Evolutionary conservation across 1,140 invertebrate genomes (phyloP), one percentile per base, ranked within the genome.

Genomic region (Armadillidium nasatum): DNA sequence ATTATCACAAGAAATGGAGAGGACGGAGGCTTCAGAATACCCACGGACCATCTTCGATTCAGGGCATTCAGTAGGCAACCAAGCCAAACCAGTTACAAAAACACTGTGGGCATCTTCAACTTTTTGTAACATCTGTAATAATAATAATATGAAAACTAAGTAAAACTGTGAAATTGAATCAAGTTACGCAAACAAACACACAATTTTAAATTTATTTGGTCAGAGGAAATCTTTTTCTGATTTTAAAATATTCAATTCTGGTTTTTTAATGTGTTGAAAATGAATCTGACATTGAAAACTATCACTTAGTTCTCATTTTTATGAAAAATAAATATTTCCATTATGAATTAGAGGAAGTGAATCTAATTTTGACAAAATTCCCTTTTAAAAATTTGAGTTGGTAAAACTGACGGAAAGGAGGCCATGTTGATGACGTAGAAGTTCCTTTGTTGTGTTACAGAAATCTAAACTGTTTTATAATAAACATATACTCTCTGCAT

Each of bases 1-100:
- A 86, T 97, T 96, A 87, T 97, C 95, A 66, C 96, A 93, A 21
- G 95, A 97, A 81, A 97, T 95, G 83, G 94, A 96, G 68, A 97
- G 87, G 78, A 97, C 91, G 11, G 94, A 94, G 73, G 94, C 91
- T 80, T 88, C 87, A 76, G 86, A 84, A 83, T 93, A 91, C 44
- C 91, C 89, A 60, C 85, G 85, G 11, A 88, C 83, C 71, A 83
- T 83, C 11, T 83, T 81, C 21, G 90, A 90, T 44, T 84, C 83
- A 7, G 83, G 83, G 44, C 79, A 76, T 11, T 74, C 68, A 68
- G 75, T 76, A 22, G 92, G 91, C 75, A 96, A 85, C 86, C 97
- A 97, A 85, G 94, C 91, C 73, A 97, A 85, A 15, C 94, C 95
- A 46, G 95, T 97, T 46, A 97, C 92, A 87, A 97, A 97, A 90